Percentiles rank a stretch among this genome's conserved stretches.
Evolutionary conservation across 2,888 invertebrate species (phyloP).

Genomic region (Netelia virgata): DNA sequence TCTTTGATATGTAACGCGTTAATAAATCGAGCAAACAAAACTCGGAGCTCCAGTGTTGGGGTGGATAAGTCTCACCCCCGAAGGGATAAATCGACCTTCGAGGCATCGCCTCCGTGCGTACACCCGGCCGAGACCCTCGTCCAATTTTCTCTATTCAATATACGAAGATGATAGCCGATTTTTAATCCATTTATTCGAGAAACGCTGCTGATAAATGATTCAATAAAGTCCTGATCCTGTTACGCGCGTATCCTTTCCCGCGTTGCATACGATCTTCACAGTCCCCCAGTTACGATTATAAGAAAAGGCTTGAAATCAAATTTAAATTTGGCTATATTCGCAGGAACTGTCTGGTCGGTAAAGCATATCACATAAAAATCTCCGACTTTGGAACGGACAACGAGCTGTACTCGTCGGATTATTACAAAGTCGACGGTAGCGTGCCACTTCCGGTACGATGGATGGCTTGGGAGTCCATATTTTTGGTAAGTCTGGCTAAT

Average conservation of each 20-base stretch:
- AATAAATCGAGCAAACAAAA: conserved; percentile 32
- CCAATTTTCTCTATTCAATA: conserved; percentile 41
- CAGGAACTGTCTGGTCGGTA: conserved; percentile 94
- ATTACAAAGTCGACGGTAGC: conserved; percentile 92
- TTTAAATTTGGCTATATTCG: conserved; percentile 70
- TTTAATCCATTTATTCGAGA: conserved; percentile 37
- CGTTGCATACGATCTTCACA: background rate
- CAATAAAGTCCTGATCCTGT: conserved; percentile 24
- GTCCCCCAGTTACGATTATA: too few relatives aligned
- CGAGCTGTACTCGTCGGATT: conserved; percentile 92
- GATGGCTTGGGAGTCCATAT: conserved; percentile 96
- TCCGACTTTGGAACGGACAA: conserved; percentile 95
- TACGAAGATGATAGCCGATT: conserved; percentile 23
- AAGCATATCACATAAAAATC: conserved; percentile 92
- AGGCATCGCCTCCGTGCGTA: conserved; percentile 2
- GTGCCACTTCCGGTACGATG: conserved; percentile 94
- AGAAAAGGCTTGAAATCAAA: background rate
- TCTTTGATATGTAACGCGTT: conserved; percentile 20
- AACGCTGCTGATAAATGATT: conserved; percentile 35
- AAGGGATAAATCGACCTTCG: conserved; percentile 31
- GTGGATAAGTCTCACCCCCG: conserved; percentile 5
- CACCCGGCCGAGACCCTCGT: conserved; percentile 12
- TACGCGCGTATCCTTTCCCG: background rate
- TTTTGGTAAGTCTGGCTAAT: conserved; percentile 85
- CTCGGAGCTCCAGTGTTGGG: background rate